A percentile compares a stretch with the other conserved stretches of the same genome.
Evolutionary conservation across 2,888 invertebrate species (phyloP).

Genomic region (Euzetes globulus): DNA sequence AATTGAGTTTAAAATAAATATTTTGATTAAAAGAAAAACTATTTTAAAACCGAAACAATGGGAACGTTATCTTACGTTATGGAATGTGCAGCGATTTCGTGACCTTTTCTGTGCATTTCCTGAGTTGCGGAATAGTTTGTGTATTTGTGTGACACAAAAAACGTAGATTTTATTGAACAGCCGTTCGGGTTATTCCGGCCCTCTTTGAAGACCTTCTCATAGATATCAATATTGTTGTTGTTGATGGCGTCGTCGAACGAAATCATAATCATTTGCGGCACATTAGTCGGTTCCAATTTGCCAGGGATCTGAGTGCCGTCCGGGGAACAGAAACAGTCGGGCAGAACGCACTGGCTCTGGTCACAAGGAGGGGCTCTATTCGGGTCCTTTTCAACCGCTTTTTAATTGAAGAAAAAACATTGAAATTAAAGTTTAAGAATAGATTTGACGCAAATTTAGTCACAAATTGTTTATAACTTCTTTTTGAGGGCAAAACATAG

Average conservation of each 20-base stretch:
- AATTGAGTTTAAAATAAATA: background rate
- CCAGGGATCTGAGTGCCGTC: constrained; percentile 47
- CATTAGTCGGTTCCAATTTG: constrained; percentile 44
- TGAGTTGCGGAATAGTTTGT: constrained; percentile 47
- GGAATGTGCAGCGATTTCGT: constrained; percentile 85
- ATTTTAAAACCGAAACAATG: constrained; percentile 46
- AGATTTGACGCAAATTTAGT: background rate
- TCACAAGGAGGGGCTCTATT: constrained; percentile 46
- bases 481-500: background rate
- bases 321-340: constrained; percentile 47
- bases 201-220: constrained; percentile 45
- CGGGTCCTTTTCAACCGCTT: constrained; percentile 46
- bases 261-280: constrained; percentile 47
- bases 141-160: constrained; percentile 46
- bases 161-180: constrained; percentile 45
- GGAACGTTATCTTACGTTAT: constrained; percentile 53
- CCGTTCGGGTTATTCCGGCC: constrained; percentile 46
- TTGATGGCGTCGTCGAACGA: constrained; percentile 47
- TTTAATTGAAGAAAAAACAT: background rate
- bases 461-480: background rate
- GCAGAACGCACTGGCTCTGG: constrained; percentile 44
- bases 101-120: constrained; percentile 60
- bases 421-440: background rate
- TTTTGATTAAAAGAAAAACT: background rate
- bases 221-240: constrained; percentile 47